Conservation (phyloP, 2,797 vertebrate genomes). For the Bufotes viridis region DNA sequence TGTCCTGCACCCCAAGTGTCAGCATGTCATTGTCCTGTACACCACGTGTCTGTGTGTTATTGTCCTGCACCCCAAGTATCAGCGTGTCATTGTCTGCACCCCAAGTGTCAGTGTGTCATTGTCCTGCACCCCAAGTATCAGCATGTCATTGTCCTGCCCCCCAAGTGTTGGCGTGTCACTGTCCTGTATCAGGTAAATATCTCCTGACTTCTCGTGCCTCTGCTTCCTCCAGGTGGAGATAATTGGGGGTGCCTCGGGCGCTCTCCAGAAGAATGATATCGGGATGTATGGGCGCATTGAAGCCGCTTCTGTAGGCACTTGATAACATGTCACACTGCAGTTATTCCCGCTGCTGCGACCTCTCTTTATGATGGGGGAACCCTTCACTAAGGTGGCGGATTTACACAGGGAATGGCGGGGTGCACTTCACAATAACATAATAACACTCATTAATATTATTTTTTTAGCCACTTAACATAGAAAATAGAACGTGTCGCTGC, state of each 20-base stretch:
- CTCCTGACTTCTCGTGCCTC: too few species aligned
- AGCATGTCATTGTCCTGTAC: too few species aligned
- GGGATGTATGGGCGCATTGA: not conserved
- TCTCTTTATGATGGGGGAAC: slow-evolving; percentile 9
- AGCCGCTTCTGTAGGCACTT: not conserved
- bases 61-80: too few species aligned
- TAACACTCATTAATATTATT: slow-evolving; percentile 52
- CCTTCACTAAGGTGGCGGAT: slow-evolving; percentile 4
- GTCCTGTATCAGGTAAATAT: not conserved
- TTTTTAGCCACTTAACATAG: slow-evolving; percentile 48
- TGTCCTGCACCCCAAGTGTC: too few species aligned
- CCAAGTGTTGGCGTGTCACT: not conserved
- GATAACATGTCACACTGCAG: slow-evolving; percentile 4
- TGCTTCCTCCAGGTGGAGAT: not conserved
- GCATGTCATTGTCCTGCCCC: too few species aligned
- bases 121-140: too few species aligned
- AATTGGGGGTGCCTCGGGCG: not conserved
- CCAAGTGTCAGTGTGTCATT: too few species aligned
- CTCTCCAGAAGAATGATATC: slow-evolving; percentile 39
- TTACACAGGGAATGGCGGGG: not conserved
- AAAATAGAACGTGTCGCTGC: slow-evolving; percentile 24
- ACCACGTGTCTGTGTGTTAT: too few species aligned
- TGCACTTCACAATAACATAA: slow-evolving; percentile 40
- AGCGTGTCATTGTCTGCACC: too few species aligned
- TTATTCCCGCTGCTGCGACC: slow-evolving; percentile 39